phyloP scores from a whole-genome alignment of 2,888 invertebrate species.

The Invenusta paracnida region DNA sequence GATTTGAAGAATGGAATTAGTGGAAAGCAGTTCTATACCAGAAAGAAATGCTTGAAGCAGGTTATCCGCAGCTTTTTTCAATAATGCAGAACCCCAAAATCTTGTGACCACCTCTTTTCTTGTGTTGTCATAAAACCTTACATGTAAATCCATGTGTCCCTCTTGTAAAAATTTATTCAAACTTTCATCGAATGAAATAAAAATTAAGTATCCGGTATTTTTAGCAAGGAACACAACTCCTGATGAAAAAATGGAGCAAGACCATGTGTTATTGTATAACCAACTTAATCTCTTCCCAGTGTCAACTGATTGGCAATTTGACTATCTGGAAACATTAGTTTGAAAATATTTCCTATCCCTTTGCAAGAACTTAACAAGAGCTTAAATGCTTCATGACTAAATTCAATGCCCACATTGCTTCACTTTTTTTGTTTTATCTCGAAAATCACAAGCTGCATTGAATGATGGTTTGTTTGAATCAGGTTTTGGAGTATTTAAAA shows the following conservation, averaged over 20 bases:
- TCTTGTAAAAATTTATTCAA: constrained; percentile 12
- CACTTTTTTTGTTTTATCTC: background rate
- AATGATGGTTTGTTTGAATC: background rate
- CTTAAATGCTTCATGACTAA: background rate
- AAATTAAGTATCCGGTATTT: background rate
- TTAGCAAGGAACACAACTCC: background rate
- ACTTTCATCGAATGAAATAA: background rate
- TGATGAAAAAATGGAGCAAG: background rate
- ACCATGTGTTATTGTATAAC: background rate
- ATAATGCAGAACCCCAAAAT: background rate
- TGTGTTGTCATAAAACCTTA: background rate
- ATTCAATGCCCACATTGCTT: background rate
- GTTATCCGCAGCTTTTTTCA: background rate
- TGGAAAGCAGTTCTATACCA: background rate
- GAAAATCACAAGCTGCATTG: background rate
- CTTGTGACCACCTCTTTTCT: background rate
- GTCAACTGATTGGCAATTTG: background rate
- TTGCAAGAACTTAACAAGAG: background rate
- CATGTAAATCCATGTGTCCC: background rate
- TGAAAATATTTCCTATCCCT: background rate
- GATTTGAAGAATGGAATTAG: background rate
- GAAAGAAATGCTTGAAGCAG: background rate
- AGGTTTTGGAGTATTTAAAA: too few relatives aligned
- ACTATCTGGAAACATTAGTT: constrained; percentile 23
- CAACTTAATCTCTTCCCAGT: background rate